Conservation (phyloP, 2,113 vertebrate species). For the Grammomys dolichurus region DNA sequence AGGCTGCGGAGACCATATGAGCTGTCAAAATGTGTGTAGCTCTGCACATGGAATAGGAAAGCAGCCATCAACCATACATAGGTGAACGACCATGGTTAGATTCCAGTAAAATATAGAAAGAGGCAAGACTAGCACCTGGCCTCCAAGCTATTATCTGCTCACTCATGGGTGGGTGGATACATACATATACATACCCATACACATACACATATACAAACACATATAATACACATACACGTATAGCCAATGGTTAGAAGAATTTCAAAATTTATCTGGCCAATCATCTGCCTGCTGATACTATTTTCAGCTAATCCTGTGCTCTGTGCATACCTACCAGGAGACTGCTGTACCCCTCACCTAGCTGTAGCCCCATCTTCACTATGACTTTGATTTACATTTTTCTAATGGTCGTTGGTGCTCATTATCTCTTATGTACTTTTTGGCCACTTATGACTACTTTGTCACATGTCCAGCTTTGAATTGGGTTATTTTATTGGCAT, state of each 20-base stretch:
- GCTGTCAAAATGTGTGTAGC: neutral
- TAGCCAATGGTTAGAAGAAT: neutral
- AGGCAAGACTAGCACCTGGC: neutral
- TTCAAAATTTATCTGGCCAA: neutral
- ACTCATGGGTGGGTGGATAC: neutral
- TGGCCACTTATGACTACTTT: neutral
- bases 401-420: neutral
- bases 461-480: neutral
- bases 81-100: neutral
- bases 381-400: neutral
- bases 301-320: neutral
- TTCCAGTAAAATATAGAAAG: neutral
- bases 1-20: neutral
- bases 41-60: neutral
- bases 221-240: neutral
- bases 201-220: too few relatives aligned
- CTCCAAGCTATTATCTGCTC: neutral
- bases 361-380: neutral
- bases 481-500: neutral
- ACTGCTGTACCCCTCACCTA: neutral
- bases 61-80: neutral
- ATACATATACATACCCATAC: too few relatives aligned
- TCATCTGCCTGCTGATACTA: neutral
- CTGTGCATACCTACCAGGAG: neutral
- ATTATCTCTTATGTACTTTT: neutral